Conservation (phyloP, 2,888 invertebrate species). For the Pristionchus arcanus region DNA sequence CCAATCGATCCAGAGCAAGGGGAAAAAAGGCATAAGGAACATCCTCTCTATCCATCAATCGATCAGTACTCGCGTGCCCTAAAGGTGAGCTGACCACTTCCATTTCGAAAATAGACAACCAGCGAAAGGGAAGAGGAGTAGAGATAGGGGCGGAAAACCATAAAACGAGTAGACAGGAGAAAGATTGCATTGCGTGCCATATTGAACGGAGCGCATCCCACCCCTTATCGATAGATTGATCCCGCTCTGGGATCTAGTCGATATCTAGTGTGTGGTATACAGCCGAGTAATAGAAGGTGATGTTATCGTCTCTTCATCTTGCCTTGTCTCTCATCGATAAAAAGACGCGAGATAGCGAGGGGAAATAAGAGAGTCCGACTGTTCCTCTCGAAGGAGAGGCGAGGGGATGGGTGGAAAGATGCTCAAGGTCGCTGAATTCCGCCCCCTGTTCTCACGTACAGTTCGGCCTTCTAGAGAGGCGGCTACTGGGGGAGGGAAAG, state of each 20-base stretch:
- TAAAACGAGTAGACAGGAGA: background rate
- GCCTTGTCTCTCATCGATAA: background rate
- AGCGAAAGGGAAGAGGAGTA: background rate
- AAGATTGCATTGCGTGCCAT: too few relatives aligned
- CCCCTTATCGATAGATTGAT: background rate
- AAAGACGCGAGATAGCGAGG: background rate
- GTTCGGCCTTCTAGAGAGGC: too few relatives aligned
- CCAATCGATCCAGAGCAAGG: too few relatives aligned
- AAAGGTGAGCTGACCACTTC: background rate
- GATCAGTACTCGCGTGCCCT: background rate
- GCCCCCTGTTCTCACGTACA: too few relatives aligned
- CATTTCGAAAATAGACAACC: too few relatives aligned
- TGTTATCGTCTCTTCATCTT: background rate
- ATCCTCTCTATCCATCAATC: background rate
- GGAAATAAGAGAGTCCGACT: background rate
- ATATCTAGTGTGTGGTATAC: background rate
- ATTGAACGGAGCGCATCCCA: too few relatives aligned
- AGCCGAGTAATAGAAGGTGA: background rate
- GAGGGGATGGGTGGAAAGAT: too few relatives aligned
- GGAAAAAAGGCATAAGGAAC: background rate
- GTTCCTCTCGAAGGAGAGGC: background rate
- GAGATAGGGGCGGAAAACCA: background rate
- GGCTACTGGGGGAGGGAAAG: too few relatives aligned
- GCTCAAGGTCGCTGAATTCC: too few relatives aligned
- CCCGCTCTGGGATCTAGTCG: background rate